Evolutionary conservation across 30 jellyfish, hydroid and myxozoan species (phyloP).

Genomic region (Turritopsis dohrnii): DNA sequence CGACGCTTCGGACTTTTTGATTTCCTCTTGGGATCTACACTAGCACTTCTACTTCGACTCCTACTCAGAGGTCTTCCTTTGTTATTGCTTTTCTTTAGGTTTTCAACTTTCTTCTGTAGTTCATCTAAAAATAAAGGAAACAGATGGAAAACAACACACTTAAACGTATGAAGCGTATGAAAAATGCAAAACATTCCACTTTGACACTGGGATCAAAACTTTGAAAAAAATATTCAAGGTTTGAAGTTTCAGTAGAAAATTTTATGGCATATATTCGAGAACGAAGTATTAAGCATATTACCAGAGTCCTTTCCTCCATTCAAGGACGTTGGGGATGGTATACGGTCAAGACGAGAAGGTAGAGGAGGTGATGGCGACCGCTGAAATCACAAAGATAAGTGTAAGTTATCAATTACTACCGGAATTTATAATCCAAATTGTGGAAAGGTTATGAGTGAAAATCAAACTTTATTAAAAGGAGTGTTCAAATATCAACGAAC

Average conservation of each 20-base stretch:
- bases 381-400: not conserved
- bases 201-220: no score
- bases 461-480: not conserved
- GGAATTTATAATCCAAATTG: not conserved
- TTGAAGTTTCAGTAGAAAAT: no score
- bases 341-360: conserved; percentile 22
- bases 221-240: no score
- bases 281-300: no score
- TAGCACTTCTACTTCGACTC: conserved; percentile 28
- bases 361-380: conserved; percentile 11
- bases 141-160: no score
- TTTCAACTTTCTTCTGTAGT: not conserved
- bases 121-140: no score
- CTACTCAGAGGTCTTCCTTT: not conserved
- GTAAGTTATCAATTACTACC: not conserved
- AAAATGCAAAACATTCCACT: no score
- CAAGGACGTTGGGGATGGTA: conserved; percentile 18
- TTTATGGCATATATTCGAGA: no score
- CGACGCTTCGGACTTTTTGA: conserved; percentile 18
- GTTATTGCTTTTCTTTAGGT: not conserved
- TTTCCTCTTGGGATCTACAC: conserved; percentile 40
- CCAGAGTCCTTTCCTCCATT: not conserved
- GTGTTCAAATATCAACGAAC: not conserved
- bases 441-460: no score
- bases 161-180: no score